These are phyloP conservation scores for Perdita meconis DNA, from an alignment of 2,888 invertebrate species.

Conservation along the genomic window DNA sequence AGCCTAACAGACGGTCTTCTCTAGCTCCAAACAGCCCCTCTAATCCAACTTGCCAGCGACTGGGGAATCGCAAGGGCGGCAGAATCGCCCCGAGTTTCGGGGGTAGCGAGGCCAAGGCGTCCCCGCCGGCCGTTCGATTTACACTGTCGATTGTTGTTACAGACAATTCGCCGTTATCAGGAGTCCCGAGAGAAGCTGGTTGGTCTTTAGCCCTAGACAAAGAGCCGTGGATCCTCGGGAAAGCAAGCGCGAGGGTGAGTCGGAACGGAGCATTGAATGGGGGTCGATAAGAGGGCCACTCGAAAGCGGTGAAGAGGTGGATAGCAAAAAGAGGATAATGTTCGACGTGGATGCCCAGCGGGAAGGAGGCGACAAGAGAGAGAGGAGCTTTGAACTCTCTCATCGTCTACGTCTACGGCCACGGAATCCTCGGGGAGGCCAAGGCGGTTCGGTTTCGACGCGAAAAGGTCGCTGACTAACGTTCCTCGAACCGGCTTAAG, in stretches of 20 bases:
- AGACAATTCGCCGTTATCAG: constrained; percentile 53
- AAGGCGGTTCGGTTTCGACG: constrained; percentile 56
- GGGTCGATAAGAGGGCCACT: constrained; percentile 65
- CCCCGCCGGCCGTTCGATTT: constrained; percentile 11
- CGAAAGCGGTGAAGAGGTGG: constrained; percentile 53
- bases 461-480: constrained; percentile 69
- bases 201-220: constrained; percentile 64
- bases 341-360: constrained; percentile 48
- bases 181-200: constrained; percentile 25
- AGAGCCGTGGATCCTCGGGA: constrained; percentile 36
- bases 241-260: constrained; percentile 17
- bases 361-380: neutral
- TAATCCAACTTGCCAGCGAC: no score
- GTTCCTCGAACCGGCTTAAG: constrained; percentile 63
- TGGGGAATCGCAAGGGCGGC: no score
- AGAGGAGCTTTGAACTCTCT: constrained; percentile 60
- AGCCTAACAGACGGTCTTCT: no score
- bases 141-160: constrained; percentile 41
- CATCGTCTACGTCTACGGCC: no score
- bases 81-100: no score
- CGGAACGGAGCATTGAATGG: constrained; percentile 56
- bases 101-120: neutral
- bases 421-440: constrained; percentile 67
- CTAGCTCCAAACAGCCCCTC: no score
- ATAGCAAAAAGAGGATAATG: constrained; percentile 62